These are phyloP conservation scores for Drosophila lacertosa DNA, from an alignment of 1,140 invertebrate species.

Conservation along the genomic window DNA sequence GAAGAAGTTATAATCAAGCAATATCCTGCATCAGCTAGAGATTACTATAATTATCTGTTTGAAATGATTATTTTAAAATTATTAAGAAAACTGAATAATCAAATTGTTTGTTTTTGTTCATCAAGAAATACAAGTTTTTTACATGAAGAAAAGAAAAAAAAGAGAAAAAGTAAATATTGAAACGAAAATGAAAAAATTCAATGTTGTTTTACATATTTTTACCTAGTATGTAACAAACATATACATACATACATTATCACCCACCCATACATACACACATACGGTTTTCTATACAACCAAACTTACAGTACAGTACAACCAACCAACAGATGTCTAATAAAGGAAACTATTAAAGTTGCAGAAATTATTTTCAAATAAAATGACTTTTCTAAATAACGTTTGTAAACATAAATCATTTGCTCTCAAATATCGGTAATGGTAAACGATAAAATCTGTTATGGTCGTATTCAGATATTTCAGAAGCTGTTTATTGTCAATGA, in stretches of 20 bases:
- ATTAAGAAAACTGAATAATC: conserved; percentile 76
- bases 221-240: conserved; percentile 1
- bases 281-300: conserved; percentile 24
- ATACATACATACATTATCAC: conserved; percentile 20
- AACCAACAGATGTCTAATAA: conserved; percentile 44
- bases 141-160: conserved; percentile 71
- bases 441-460: no score
- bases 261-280: conserved; percentile 1
- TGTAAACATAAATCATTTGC: background rate
- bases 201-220: conserved; percentile 70
- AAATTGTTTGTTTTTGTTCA: conserved; percentile 81
- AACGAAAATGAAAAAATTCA: conserved; percentile 55
- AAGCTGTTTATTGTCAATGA: no score
- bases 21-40: conserved; percentile 49
- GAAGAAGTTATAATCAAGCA: conserved; percentile 22
- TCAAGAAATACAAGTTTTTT: conserved; percentile 81
- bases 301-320: conserved; percentile 64
- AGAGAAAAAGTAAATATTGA: conserved; percentile 58
- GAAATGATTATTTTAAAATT: conserved; percentile 76
- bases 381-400: conserved; percentile 14
- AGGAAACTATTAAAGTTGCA: conserved; percentile 74
- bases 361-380: conserved; percentile 62
- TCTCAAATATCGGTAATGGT: background rate
- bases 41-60: conserved; percentile 75
- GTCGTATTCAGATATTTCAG: no score